Evolutionary conservation across 2,888 invertebrate species (phyloP).

Genomic region (Macaria notata): DNA sequence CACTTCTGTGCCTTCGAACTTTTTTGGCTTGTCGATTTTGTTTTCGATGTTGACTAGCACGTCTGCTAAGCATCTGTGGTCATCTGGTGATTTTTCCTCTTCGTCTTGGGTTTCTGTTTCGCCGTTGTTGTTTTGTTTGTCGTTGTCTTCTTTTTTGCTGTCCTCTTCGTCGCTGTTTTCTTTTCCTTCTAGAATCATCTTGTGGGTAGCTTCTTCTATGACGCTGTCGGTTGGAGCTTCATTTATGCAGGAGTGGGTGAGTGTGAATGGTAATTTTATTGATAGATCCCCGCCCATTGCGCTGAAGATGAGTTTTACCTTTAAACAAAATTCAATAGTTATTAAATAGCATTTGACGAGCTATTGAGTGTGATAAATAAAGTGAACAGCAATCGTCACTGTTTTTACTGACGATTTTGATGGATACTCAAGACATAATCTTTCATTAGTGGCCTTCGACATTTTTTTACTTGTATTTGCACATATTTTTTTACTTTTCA

Average conservation of each 20-base stretch:
- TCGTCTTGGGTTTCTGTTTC: constrained; percentile 48
- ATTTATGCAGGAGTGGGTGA: constrained; percentile 88
- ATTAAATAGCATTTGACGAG: too few species aligned
- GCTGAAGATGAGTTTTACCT: constrained; percentile 91
- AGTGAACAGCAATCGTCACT: too few species aligned
- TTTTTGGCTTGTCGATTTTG: constrained; percentile 68
- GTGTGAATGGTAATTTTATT: constrained; percentile 89
- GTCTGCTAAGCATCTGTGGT: constrained; percentile 65
- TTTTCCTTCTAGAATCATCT: constrained; percentile 74
- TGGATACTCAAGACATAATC: too few species aligned
- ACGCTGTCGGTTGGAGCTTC: constrained; percentile 82
- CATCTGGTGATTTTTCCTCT: constrained; percentile 62
- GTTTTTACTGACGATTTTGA: too few species aligned
- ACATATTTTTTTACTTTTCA: too few species aligned
- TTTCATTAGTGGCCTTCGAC: too few species aligned
- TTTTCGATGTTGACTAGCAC: constrained; percentile 75
- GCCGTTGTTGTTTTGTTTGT: constrained; percentile 65
- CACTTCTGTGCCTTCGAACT: constrained; percentile 64
- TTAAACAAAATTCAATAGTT: too few species aligned
- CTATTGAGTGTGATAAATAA: too few species aligned
- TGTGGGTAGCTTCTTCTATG: constrained; percentile 73
- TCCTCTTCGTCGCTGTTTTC: constrained; percentile 73
- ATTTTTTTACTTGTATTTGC: too few species aligned
- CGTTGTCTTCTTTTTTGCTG: constrained; percentile 59
- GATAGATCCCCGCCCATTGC: constrained; percentile 91